phyloP scores from a whole-genome alignment of 2,797 vertebrate species.

The Petrocephalus sullivani region DNA sequence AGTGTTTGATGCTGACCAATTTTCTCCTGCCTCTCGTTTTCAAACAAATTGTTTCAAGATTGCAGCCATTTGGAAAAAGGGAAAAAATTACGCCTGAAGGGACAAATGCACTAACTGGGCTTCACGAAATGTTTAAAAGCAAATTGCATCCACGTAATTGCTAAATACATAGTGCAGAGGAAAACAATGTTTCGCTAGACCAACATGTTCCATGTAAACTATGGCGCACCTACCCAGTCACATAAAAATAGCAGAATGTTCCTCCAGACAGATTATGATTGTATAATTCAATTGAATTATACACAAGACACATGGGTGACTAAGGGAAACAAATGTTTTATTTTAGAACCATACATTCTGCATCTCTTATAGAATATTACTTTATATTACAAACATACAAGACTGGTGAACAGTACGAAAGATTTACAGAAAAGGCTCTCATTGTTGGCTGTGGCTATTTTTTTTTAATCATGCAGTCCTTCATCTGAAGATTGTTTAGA shows the following conservation, averaged over 20 bases:
- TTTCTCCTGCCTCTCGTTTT: constrained; percentile 40
- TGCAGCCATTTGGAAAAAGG: constrained; percentile 44
- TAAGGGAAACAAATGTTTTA: not conserved
- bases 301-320: not conserved
- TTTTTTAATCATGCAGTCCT: constrained; percentile 17
- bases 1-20: constrained; percentile 38
- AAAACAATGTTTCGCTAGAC: constrained; percentile 15
- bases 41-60: constrained; percentile 53
- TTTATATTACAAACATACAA: constrained; percentile 11
- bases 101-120: constrained; percentile 50
- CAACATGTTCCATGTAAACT: not conserved
- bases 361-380: not conserved
- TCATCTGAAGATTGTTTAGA: constrained; percentile 14
- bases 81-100: constrained; percentile 39
- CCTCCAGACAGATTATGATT: not conserved
- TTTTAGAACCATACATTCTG: constrained; percentile 8
- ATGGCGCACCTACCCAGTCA: not conserved
- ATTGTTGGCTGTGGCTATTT: not conserved
- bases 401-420: not conserved
- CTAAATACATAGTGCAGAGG: constrained; percentile 8
- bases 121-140: constrained; percentile 32
- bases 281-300: not conserved
- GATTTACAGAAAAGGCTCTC: constrained; percentile 2
- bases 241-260: constrained; percentile 5
- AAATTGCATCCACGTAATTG: constrained; percentile 38